Evolutionary conservation across 2,797 vertebrate genomes (phyloP).

Genomic region (Corythornis leucogaster): DNA sequence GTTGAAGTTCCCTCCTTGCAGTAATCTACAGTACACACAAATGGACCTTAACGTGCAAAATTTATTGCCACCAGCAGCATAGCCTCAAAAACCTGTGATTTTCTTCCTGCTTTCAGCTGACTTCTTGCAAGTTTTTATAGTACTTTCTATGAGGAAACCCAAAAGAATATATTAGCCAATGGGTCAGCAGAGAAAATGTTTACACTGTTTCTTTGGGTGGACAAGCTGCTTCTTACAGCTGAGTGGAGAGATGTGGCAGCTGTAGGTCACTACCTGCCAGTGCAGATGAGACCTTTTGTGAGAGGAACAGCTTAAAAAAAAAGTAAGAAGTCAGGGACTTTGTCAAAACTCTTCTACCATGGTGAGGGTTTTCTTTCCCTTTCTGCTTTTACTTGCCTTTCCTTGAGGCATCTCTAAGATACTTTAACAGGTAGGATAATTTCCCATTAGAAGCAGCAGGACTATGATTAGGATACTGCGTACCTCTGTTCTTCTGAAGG

Average conservation of each 20-base stretch:
- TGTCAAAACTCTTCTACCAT: not conserved
- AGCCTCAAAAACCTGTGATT: not conserved
- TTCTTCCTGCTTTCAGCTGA: not conserved
- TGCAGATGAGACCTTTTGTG: not conserved
- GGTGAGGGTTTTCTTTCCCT: not conserved
- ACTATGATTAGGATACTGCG: not conserved
- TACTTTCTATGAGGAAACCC: not conserved
- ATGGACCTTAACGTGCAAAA: conserved; percentile 26
- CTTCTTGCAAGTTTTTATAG: not conserved
- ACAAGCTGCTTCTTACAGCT: not conserved
- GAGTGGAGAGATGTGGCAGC: not conserved
- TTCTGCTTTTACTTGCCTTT: not conserved
- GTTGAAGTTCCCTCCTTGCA: not conserved
- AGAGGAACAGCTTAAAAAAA: not conserved
- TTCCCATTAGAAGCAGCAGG: not conserved
- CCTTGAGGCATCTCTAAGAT: not conserved
- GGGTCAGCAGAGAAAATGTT: not conserved
- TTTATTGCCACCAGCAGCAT: not conserved
- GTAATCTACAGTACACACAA: not conserved
- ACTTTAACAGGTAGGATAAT: not conserved
- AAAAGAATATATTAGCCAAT: not conserved
- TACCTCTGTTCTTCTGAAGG: not conserved
- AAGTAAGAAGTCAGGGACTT: not conserved
- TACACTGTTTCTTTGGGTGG: not conserved
- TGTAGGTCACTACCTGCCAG: not conserved